Conservation (phyloP, 1,140 invertebrate genomes). For the Artemia franciscana region DNA sequence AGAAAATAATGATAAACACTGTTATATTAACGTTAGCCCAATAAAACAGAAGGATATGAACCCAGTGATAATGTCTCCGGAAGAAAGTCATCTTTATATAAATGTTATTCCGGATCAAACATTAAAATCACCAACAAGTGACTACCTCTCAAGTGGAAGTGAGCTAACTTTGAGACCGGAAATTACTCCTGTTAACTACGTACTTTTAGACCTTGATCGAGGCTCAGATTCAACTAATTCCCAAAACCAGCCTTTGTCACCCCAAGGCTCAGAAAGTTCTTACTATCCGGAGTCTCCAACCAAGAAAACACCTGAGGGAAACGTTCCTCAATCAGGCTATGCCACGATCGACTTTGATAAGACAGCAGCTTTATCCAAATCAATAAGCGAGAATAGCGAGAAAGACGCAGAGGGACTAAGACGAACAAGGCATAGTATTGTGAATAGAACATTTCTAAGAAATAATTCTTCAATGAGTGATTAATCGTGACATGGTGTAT, state of each 20-base stretch:
- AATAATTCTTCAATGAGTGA: conserved; percentile 10
- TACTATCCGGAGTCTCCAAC: conserved; percentile 13
- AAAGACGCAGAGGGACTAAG: conserved; percentile 14
- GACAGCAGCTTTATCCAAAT: conserved; percentile 46
- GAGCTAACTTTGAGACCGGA: conserved; percentile 12
- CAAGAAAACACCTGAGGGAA: conserved; percentile 12
- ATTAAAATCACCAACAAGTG: conserved; percentile 1
- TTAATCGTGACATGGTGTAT: too few species aligned
- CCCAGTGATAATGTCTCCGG: neutral
- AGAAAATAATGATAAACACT: neutral
- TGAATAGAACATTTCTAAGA: conserved; percentile 4
- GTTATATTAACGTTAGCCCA: neutral
- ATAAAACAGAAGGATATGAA: neutral
- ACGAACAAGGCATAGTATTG: conserved; percentile 22
- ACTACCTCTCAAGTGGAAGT: neutral
- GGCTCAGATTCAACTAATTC: conserved; percentile 10
- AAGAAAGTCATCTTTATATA: conserved; percentile 30
- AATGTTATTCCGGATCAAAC: conserved; percentile 28
- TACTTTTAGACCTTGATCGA: conserved; percentile 41
- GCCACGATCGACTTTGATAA: conserved; percentile 82
- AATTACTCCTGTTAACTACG: conserved; percentile 37
- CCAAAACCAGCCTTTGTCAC: conserved; percentile 16
- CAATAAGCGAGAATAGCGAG: conserved; percentile 11
- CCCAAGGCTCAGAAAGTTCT: conserved; percentile 18
- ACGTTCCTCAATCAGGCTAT: conserved; percentile 39